Percentiles rank a stretch among this genome's conserved stretches.
These are phyloP conservation scores for Sander vitreus DNA, from an alignment of 2,113 vertebrate species.

Conservation along the genomic window DNA sequence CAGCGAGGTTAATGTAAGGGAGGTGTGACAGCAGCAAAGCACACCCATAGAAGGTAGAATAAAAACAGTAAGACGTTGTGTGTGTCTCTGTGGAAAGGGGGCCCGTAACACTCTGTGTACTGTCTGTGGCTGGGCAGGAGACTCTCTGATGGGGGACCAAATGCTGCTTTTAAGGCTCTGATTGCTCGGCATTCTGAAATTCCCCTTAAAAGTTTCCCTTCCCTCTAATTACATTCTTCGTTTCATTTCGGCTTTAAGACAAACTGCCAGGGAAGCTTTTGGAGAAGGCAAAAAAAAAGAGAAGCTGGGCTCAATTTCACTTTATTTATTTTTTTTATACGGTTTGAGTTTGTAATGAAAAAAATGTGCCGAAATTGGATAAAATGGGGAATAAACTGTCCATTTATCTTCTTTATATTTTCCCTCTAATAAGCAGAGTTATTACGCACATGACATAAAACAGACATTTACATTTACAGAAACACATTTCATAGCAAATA, in stretches of 20 bases:
- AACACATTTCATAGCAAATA: conserved; percentile 65
- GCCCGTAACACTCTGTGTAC: conserved; percentile 51
- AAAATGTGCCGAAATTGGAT: conserved; percentile 78
- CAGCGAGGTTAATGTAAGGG: conserved; percentile 56
- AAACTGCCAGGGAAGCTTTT: conserved; percentile 80
- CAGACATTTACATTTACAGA: conserved; percentile 77
- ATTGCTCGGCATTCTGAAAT: conserved; percentile 79
- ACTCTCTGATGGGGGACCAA: conserved; percentile 70
- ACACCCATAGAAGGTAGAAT: conserved; percentile 56
- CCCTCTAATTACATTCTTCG: conserved; percentile 82
- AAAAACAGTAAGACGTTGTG: conserved; percentile 52
- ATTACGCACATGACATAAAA: conserved; percentile 73
- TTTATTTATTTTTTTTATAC: conserved; percentile 77
- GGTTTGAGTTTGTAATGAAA: conserved; percentile 80
- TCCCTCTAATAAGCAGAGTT: conserved; percentile 79
- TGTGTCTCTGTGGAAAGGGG: conserved; percentile 53
- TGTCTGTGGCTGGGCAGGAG: conserved; percentile 71
- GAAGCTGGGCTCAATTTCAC: conserved; percentile 73
- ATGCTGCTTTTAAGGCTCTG: conserved; percentile 74
- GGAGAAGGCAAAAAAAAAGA: conserved; percentile 57
- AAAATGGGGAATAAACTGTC: conserved; percentile 77
- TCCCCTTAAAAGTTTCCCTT: conserved; percentile 79
- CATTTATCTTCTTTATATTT: conserved; percentile 83
- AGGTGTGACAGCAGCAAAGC: conserved; percentile 70
- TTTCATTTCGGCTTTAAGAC: conserved; percentile 81